phyloP scores from a whole-genome alignment of 2,797 vertebrate species.

The Taeniopygia guttata region DNA sequence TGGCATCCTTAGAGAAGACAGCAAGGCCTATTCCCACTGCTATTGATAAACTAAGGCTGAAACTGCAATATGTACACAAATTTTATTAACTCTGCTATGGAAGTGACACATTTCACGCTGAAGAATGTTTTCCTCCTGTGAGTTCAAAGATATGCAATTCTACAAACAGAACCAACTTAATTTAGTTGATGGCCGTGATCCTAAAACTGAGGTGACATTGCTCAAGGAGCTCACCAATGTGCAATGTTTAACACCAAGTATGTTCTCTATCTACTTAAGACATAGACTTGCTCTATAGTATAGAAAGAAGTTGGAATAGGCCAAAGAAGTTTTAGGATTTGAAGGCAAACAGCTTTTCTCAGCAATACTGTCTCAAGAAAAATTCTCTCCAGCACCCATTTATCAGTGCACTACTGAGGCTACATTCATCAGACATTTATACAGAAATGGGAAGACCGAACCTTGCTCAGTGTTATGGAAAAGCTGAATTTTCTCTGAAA shows the following conservation, averaged over 20 bases:
- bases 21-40: neutral
- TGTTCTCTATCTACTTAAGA: neutral
- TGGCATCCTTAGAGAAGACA: neutral
- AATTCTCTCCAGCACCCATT: neutral
- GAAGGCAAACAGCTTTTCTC: conserved; percentile 48
- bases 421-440: conserved; percentile 16
- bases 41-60: neutral
- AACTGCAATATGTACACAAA: neutral
- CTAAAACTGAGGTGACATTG: neutral
- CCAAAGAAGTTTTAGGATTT: neutral
- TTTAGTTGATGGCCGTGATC: neutral
- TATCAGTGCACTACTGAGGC: neutral
- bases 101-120: neutral
- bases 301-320: neutral
- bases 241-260: neutral
- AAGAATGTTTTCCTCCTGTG: neutral
- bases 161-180: neutral
- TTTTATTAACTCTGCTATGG: neutral
- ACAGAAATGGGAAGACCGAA: conserved; percentile 28
- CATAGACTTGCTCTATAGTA: neutral
- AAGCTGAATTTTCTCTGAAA: conserved; percentile 32
- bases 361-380: conserved; percentile 34
- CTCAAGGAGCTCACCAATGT: neutral
- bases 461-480: neutral
- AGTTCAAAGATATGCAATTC: neutral